A percentile compares a stretch with the other conserved stretches of the same genome.
Evolutionary conservation across 2,888 invertebrate genomes (phyloP).

Genomic region (Ormyrus rosae): DNA sequence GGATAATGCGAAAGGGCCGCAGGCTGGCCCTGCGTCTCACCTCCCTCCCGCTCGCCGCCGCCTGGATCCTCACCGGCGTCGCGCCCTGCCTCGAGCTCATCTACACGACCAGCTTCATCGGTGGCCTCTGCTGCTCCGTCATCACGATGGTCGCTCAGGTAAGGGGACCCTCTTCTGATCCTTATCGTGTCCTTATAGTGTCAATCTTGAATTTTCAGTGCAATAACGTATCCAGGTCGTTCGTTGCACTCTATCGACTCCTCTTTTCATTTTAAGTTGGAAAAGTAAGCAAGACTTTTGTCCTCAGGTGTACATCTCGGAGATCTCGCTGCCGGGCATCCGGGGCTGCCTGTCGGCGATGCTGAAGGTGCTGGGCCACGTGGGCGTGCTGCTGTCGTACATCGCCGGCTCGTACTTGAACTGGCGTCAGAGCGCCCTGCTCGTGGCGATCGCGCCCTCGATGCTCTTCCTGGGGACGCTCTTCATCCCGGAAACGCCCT

Average conservation of each 20-base stretch:
- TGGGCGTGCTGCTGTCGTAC: slow-evolving; percentile 90
- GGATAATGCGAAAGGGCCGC: slow-evolving; percentile 86
- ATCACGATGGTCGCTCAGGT: slow-evolving; percentile 87
- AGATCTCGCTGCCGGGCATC: slow-evolving; percentile 91
- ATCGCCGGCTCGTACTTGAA: slow-evolving; percentile 88
- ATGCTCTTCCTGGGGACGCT: slow-evolving; percentile 86
- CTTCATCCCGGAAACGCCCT: slow-evolving; percentile 92
- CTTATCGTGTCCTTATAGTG: too few species aligned
- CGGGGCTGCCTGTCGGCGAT: slow-evolving; percentile 92
- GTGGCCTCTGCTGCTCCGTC: slow-evolving; percentile 88
- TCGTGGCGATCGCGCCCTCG: slow-evolving; percentile 87
- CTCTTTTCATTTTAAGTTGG: not conserved
- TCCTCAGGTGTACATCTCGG: slow-evolving; percentile 89
- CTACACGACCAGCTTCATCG: slow-evolving; percentile 89
- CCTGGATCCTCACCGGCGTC: slow-evolving; percentile 89
- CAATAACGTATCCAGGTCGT: too few species aligned
- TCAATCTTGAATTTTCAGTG: too few species aligned
- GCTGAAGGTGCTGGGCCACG: slow-evolving; percentile 89
- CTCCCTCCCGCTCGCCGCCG: slow-evolving; percentile 85
- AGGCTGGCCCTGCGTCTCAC: slow-evolving; percentile 83
- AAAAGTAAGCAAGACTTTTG: too few species aligned
- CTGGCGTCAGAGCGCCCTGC: slow-evolving; percentile 90
- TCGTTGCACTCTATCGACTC: too few species aligned
- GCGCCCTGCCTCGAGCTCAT: slow-evolving; percentile 87
- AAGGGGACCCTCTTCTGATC: slow-evolving; percentile 8